Base-by-base conservation (phyloP, 1,140 invertebrate species). In the Psilanteris sp. region DNA sequence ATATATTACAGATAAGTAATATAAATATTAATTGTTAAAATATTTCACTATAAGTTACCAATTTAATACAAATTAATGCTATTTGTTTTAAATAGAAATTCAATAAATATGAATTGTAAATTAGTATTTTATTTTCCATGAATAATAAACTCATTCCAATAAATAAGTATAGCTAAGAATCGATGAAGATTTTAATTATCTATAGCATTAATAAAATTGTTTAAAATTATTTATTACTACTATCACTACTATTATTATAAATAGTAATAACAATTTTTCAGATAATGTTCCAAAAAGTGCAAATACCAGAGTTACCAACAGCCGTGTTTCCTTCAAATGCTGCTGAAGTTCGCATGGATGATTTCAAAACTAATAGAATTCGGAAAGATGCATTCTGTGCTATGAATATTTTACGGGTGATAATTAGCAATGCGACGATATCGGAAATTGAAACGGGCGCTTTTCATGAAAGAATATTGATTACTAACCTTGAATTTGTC, bases 281-380 rank as follows among this genome's bases (percentile, higher is more conserved):
- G 93, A 92, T 94, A 77, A 85, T 89, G 61, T 89, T 94, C 85
- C 90, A 90, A 73, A 91, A 91, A 66, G 89, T 93, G 1, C 87
- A 84, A 43, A 88, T 93, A 8, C 81, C 89, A 9, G 89, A 90
- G 73, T 79, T 94, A 26, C 91, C 92, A 13, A 82, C 83, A 6
- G 87, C 89, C 41, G 89, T 91, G 0, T 94, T 95, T 71, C 90
- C 91, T 16, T 92, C 92, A 1, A 90, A 90, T 1, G 89, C 91
- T 4, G 90, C 91, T 0, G 90, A 91, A 36, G 89, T 95, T 26
- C 85, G 84, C 7, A 89, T 95, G 81, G 86, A 89, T 22, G 85
- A 90, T 50, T 89, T 91, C 8, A 84, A 87, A 62, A 90, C 93
- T 1, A 82, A 86, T 13, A 85, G 83, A 1, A 90, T 94, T 9